phyloP scores from a whole-genome alignment of 2,113 vertebrate genomes.

The Plotosus lineatus region DNA sequence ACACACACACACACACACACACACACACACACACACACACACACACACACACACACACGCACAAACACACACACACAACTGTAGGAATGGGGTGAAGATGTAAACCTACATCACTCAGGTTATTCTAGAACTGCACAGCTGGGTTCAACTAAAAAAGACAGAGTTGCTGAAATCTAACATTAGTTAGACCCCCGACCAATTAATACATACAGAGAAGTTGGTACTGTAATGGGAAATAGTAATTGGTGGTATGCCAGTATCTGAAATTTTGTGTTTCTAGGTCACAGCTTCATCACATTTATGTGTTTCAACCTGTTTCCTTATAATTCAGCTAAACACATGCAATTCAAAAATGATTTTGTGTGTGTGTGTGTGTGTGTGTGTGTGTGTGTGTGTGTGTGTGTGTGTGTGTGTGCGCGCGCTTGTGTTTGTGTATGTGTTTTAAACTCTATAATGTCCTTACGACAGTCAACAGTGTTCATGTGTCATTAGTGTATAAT shows the following conservation, averaged over 20 bases:
- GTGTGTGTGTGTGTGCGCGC: no score
- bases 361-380: no score
- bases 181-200: conserved; percentile 25
- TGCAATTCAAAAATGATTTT: conserved; percentile 10
- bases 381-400: no score
- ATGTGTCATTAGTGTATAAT: not conserved
- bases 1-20: conserved; percentile 5
- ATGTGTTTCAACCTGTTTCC: not conserved
- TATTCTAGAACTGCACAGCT: conserved; percentile 35
- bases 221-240: conserved; percentile 52
- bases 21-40: conserved; percentile 17
- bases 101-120: conserved; percentile 34
- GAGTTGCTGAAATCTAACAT: conserved; percentile 44
- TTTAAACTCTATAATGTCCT: not conserved
- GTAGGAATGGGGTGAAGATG: conserved; percentile 49
- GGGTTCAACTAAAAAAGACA: conserved; percentile 45
- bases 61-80: conserved; percentile 13
- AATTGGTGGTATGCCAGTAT: conserved; percentile 13
- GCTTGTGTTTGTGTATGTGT: not conserved
- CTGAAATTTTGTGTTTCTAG: not conserved
- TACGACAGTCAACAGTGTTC: not conserved
- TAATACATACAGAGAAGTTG: conserved; percentile 50
- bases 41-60: conserved; percentile 3
- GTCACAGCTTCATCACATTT: conserved; percentile 14
- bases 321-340: not conserved